These are phyloP conservation scores for Labeo rohita DNA, from an alignment of 2,113 vertebrate genomes.

Conservation along the genomic window DNA sequence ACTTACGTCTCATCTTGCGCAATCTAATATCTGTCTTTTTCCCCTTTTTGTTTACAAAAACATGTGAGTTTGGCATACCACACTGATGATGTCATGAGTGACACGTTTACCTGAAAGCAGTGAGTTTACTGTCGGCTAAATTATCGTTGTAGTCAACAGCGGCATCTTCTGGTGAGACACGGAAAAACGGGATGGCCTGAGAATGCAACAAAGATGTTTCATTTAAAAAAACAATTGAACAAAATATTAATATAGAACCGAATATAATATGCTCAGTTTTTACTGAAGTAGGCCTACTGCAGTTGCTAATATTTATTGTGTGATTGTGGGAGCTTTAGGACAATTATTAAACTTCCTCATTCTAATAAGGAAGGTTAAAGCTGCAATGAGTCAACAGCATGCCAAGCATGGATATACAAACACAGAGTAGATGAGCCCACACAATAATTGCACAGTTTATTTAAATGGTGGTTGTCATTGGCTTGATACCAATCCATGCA, in stretches of 20 bases:
- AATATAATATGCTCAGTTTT: not conserved
- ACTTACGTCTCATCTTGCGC: not conserved
- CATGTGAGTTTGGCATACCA: not conserved
- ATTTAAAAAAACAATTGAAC: no score
- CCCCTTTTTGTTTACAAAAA: not conserved
- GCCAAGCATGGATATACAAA: not conserved
- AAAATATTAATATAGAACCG: not conserved
- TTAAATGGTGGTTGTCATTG: not conserved
- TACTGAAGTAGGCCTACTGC: not conserved
- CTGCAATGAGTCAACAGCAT: not conserved
- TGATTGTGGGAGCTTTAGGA: not conserved
- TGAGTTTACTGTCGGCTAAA: constrained; percentile 1
- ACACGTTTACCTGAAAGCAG: not conserved
- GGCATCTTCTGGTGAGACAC: constrained; percentile 10
- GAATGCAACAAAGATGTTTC: not conserved
- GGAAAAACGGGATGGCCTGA: not conserved
- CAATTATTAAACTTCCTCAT: not conserved
- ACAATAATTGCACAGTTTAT: not conserved
- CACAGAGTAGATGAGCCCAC: not conserved
- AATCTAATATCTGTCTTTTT: not conserved
- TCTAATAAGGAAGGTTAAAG: not conserved
- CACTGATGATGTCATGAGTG: not conserved
- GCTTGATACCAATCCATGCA: not conserved
- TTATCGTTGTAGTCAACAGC: not conserved
- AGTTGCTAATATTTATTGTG: not conserved